Conservation (phyloP, 2,888 invertebrate genomes). For the Apodemia zela region DNA sequence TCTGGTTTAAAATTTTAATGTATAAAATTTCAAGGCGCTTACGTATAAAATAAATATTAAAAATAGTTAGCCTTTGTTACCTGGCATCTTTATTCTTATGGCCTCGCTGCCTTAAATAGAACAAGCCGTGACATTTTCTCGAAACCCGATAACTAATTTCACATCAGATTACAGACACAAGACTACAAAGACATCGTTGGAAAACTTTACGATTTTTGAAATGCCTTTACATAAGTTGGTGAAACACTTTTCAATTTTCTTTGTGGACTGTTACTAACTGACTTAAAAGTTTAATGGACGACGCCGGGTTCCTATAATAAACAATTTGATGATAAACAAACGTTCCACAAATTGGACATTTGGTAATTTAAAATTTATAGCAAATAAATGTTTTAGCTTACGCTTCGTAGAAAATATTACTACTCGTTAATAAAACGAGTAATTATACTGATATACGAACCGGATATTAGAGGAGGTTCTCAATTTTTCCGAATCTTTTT, state of each 20-base stretch:
- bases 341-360: too few relatives aligned
- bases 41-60: conserved; percentile 1
- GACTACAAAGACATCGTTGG: conserved; percentile 7
- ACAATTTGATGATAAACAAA: too few relatives aligned
- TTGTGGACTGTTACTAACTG: background rate
- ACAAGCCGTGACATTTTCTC: conserved; percentile 20
- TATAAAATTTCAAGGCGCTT: background rate
- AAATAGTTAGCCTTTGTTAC: conserved; percentile 18
- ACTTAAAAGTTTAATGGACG: too few relatives aligned
- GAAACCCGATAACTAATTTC: conserved; percentile 19
- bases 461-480: too few relatives aligned
- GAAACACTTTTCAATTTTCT: background rate
- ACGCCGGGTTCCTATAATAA: too few relatives aligned
- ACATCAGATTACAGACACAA: conserved; percentile 11
- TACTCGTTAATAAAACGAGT: too few relatives aligned
- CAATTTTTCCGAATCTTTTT: too few relatives aligned
- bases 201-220: conserved; percentile 12
- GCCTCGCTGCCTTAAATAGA: conserved; percentile 14
- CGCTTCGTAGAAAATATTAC: too few relatives aligned
- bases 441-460: too few relatives aligned
- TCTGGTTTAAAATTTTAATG: too few relatives aligned
- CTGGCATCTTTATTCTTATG: conserved; percentile 4
- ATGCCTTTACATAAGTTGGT: background rate
- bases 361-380: too few relatives aligned
- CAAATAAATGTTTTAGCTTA: too few relatives aligned